phyloP scores from a whole-genome alignment of 2,888 invertebrate genomes.

The Cephus runcator region DNA sequence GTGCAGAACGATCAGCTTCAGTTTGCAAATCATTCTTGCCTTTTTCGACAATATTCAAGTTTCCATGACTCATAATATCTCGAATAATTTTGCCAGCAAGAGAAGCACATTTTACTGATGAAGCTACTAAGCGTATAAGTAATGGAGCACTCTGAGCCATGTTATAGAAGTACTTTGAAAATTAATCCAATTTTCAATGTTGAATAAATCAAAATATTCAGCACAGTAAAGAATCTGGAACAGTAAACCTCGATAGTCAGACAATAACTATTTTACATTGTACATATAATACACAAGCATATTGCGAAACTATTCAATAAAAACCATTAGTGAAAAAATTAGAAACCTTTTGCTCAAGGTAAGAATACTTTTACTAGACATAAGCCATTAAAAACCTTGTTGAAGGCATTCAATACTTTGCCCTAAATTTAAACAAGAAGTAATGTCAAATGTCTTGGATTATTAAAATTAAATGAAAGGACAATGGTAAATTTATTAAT shows the following conservation, averaged over 20 bases:
- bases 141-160: conserved; percentile 76
- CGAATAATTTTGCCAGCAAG: conserved; percentile 91
- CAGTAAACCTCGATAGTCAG: not conserved
- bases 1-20: conserved; percentile 96
- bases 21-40: conserved; percentile 96
- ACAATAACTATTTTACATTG: not conserved
- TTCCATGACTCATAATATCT: conserved; percentile 89
- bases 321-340: conserved; percentile 15
- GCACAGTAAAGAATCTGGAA: not conserved
- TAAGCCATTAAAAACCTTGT: not conserved
- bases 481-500: not conserved
- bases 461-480: not conserved
- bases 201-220: not conserved
- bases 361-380: not conserved
- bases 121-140: conserved; percentile 78
- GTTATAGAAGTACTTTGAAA: conserved; percentile 19
- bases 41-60: conserved; percentile 93
- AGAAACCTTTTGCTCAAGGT: conserved; percentile 25
- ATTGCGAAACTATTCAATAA: not conserved
- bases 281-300: not conserved
- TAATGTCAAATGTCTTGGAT: not conserved
- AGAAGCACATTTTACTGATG: conserved; percentile 82
- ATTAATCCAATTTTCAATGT: conserved; percentile 1
- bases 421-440: not conserved
- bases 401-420: not conserved